Percentiles rank a stretch among this genome's conserved stretches.
phyloP scores from a whole-genome alignment of 2,113 vertebrate species.

The Garra rufa region DNA sequence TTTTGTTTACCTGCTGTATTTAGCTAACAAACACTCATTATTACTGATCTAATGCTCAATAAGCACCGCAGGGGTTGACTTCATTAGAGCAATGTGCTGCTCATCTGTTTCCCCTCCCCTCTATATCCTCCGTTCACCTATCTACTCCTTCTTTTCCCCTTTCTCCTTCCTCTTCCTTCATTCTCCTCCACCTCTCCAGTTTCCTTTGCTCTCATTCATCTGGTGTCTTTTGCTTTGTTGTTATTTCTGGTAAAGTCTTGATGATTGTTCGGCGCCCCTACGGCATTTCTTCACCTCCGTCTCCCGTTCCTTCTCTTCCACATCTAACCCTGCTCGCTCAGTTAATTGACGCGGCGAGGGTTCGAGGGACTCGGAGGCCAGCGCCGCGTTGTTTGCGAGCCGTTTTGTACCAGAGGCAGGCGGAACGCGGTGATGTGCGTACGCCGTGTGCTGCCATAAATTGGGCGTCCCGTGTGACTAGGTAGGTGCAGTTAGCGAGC shows the following conservation, averaged over 20 bases:
- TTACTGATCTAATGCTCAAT: constrained; percentile 47
- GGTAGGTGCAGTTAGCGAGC: constrained; percentile 37
- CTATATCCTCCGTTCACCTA: constrained; percentile 2
- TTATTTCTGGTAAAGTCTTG: constrained; percentile 19
- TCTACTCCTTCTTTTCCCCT: neutral
- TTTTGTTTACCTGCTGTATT: constrained; percentile 52
- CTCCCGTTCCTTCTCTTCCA: neutral
- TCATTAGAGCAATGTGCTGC: constrained; percentile 1
- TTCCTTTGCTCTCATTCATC: constrained; percentile 12
- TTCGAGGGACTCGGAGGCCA: constrained; percentile 31
- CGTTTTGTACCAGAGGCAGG: constrained; percentile 41
- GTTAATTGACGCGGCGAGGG: constrained; percentile 58
- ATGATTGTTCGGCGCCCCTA: constrained; percentile 10
- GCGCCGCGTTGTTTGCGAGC: constrained; percentile 39
- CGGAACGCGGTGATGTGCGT: neutral
- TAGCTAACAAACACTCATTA: constrained; percentile 52
- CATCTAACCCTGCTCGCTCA: constrained; percentile 23
- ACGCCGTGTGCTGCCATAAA: constrained; percentile 43
- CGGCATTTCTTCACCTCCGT: constrained; percentile 9
- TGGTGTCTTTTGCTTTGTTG: constrained; percentile 26
- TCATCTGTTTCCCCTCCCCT: neutral
- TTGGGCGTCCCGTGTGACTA: constrained; percentile 50
- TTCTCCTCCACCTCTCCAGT: neutral
- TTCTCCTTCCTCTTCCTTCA: neutral
- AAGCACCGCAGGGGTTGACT: constrained; percentile 29